These are phyloP conservation scores for Asbolus verrucosus DNA, from an alignment of 1,140 invertebrate genomes.

Conservation along the genomic window DNA sequence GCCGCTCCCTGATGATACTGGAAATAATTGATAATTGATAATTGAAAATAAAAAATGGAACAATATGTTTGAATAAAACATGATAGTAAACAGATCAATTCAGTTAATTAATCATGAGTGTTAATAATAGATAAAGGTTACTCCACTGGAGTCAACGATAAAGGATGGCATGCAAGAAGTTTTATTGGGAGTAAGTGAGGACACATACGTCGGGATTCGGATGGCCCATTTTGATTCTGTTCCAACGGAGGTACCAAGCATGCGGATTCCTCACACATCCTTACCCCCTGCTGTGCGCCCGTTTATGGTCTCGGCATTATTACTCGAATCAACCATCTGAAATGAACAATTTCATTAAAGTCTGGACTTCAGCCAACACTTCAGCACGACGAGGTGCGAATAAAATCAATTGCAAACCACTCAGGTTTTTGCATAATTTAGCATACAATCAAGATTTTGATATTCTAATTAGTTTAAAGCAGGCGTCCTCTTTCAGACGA, in stretches of 20 bases:
- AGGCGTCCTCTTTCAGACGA: too few relatives aligned
- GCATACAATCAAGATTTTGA: too few relatives aligned
- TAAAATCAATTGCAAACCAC: too few relatives aligned
- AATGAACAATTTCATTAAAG: not conserved
- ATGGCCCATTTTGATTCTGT: slow-evolving; percentile 55
- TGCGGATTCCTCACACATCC: slow-evolving; percentile 64
- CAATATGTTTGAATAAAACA: slow-evolving; percentile 13
- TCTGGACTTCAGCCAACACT: too few relatives aligned
- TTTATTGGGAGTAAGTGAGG: not conserved
- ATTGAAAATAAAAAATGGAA: too few relatives aligned
- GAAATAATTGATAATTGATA: slow-evolving; percentile 9
- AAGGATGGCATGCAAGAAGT: too few relatives aligned
- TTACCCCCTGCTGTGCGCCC: slow-evolving; percentile 47
- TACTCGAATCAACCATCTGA: slow-evolving; percentile 38
- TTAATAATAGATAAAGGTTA: too few relatives aligned
- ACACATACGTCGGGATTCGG: slow-evolving; percentile 55
- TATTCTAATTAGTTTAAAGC: too few relatives aligned
- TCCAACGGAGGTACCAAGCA: slow-evolving; percentile 62
- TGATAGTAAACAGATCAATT: slow-evolving; percentile 20
- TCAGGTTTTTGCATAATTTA: too few relatives aligned
- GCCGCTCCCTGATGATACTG: slow-evolving; percentile 50
- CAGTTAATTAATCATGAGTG: too few relatives aligned
- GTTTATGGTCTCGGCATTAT: slow-evolving; percentile 28
- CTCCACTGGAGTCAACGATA: too few relatives aligned
- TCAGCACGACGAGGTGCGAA: too few relatives aligned